Evolutionary conservation across 2,888 invertebrate species (phyloP), one percentile per base, ranked within the genome.

Genomic region (Drosophila atripex): DNA sequence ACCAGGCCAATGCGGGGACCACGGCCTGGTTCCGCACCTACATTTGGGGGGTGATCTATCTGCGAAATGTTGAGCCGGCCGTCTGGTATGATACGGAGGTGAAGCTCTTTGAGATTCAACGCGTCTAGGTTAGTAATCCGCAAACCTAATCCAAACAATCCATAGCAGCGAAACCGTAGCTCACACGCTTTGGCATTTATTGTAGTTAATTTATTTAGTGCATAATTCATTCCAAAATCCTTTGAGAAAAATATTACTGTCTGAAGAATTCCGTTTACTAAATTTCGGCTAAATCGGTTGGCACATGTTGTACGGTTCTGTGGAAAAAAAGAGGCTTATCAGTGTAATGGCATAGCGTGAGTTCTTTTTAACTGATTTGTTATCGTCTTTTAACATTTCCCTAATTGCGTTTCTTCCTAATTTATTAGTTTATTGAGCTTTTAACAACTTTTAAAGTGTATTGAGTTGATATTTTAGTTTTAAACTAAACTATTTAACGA

Each of bases 11-110:
- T 92, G 95, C 96, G 38, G 99, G 99, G 71, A 99, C 99, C 0
- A 99, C 99, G 25, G 98, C 98, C 88, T 99, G 99, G 99, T 99
- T 99, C 93, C 93, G 99, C 59, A 99, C 99, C 0, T 99, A 99
- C 91, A 97, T 99, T 95, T 99, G 99, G 99, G 99, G 99, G 53
- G 98, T 99, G 58, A 99, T 99, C 79, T 99, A 99, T 92, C 94
- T 99, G 86, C 95, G 98, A 95, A 99, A 99, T 92, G 96, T 98
- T 57, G 99, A 99, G 90, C 99, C 99, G 11, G 99, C 99, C 0
- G 96, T 99, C 78, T 99, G 99, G 99, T 99, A 99, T 92, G 99
- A 99, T 91, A 99, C 99, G 0, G 98, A 99, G 89, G 99, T 99
- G 53, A 99, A 99, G 92, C 93, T 99, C 73, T 99, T 99, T 93